These are phyloP conservation scores for Gandaritis pyraliata DNA, from an alignment of 2,888 invertebrate genomes.

Conservation along the genomic window DNA sequence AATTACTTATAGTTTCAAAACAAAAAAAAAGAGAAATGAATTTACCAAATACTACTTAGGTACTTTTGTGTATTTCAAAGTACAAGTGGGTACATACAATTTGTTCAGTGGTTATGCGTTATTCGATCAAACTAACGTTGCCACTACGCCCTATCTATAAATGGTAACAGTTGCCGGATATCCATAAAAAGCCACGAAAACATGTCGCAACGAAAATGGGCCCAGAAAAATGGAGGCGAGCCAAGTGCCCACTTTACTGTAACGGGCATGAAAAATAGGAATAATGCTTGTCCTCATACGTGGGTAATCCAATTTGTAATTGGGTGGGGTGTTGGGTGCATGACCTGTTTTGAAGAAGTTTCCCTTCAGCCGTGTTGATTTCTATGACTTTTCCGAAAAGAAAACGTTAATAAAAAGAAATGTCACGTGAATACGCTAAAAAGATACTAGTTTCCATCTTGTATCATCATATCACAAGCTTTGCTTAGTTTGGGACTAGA, in stretches of 20 bases:
- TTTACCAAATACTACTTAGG: too few species aligned
- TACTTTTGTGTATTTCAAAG: too few species aligned
- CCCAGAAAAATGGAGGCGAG: slow-evolving; percentile 46
- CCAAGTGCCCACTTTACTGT: slow-evolving; percentile 48
- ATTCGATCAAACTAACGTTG: not conserved
- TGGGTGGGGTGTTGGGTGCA: not conserved
- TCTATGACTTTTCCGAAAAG: too few species aligned
- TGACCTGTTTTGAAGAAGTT: not conserved
- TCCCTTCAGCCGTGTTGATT: too few species aligned
- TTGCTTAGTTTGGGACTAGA: too few species aligned
- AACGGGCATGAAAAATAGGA: slow-evolving; percentile 48
- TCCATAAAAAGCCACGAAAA: slow-evolving; percentile 44
- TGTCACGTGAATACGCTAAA: too few species aligned
- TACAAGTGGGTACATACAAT: too few species aligned
- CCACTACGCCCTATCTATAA: slow-evolving; percentile 33
- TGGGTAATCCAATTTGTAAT: not conserved
- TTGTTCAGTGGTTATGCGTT: not conserved
- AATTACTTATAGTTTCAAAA: too few species aligned
- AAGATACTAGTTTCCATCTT: too few species aligned
- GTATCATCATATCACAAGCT: too few species aligned
- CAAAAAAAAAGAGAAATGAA: too few species aligned
- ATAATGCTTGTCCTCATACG: slow-evolving; percentile 29
- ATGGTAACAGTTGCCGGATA: slow-evolving; percentile 44
- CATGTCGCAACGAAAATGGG: slow-evolving; percentile 46
- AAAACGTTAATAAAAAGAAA: too few species aligned